phyloP scores from a whole-genome alignment of 2,888 invertebrate genomes.

The Hemaris fuciformis region DNA sequence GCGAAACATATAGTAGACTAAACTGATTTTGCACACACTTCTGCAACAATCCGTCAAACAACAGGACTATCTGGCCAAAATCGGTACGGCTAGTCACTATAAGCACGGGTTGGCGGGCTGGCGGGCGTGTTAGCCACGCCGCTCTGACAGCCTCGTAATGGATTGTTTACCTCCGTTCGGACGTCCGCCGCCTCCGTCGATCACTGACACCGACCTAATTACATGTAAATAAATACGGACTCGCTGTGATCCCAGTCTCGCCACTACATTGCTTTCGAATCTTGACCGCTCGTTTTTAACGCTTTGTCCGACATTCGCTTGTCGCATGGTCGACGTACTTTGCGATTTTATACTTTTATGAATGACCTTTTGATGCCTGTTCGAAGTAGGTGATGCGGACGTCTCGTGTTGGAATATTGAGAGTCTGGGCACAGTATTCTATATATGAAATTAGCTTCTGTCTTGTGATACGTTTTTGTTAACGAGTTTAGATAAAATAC shows the following conservation, averaged over 20 bases:
- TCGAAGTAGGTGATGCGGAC: background rate
- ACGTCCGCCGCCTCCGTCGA: constrained; percentile 65
- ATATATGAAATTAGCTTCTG: no score
- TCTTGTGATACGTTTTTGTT: no score
- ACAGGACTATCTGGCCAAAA: constrained; percentile 7
- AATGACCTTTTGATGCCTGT: background rate
- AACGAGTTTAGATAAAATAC: no score
- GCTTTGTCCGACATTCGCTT: constrained; percentile 6
- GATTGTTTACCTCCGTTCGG: constrained; percentile 69
- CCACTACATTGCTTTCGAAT: constrained; percentile 5
- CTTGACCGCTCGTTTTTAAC: constrained; percentile 7
- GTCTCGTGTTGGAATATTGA: background rate
- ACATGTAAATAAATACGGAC: constrained; percentile 75
- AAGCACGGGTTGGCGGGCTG: constrained; percentile 3
- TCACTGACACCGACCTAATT: constrained; percentile 74
- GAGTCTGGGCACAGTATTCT: no score
- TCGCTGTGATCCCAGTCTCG: constrained; percentile 8
- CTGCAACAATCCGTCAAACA: background rate
- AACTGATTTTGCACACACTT: background rate
- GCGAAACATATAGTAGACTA: background rate
- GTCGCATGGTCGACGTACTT: background rate
- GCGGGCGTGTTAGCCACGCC: constrained; percentile 15
- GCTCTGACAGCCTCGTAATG: constrained; percentile 64
- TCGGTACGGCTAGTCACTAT: constrained; percentile 22
- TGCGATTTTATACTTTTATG: background rate